Percentiles rank a stretch among this genome's conserved stretches.
Conservation (phyloP, 2,113 vertebrate species). For the Odobenus rosmarus region DNA sequence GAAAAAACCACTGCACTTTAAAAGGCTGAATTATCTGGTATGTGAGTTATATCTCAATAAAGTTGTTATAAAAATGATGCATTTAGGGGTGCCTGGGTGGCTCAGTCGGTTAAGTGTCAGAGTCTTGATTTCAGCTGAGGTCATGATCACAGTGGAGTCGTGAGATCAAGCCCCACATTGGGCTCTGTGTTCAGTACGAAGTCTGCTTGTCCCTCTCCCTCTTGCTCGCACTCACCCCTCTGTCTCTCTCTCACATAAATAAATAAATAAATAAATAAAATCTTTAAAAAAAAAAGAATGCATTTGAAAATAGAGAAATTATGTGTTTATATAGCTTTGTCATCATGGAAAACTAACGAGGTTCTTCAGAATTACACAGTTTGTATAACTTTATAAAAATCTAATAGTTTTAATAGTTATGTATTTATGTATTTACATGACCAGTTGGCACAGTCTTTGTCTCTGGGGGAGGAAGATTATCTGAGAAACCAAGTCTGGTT, state of each 20-base stretch:
- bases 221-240: not conserved
- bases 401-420: not conserved
- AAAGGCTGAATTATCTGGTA: not conserved
- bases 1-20: not conserved
- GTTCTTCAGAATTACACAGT: not conserved
- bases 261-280: not conserved
- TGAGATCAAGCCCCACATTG: not conserved
- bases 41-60: not conserved
- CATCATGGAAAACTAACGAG: not conserved
- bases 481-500: not conserved
- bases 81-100: not conserved
- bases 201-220: not conserved
- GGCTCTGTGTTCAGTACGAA: not conserved
- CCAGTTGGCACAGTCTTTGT: not conserved
- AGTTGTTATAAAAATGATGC: not conserved
- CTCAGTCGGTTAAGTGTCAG: not conserved
- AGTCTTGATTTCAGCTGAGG: not conserved
- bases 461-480: not conserved
- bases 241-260: not conserved
- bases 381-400: not conserved
- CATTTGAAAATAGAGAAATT: constrained; percentile 9
- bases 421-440: not conserved
- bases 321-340: not conserved
- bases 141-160: not conserved
- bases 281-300: not conserved